Evolutionary conservation across 1,140 invertebrate genomes (phyloP), one percentile per base, ranked within the genome.

Genomic region (Trachymyrmex septentrionalis): DNA sequence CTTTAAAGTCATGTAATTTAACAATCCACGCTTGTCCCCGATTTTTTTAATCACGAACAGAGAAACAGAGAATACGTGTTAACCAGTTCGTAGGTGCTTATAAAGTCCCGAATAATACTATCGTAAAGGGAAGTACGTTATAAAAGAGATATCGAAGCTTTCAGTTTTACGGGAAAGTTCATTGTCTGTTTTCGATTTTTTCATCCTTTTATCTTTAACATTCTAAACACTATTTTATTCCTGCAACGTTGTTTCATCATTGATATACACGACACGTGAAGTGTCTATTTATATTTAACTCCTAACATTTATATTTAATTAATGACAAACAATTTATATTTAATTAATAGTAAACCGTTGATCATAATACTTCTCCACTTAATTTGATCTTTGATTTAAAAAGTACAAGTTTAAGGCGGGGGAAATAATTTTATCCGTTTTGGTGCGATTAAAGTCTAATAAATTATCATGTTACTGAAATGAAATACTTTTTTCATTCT

Each of bases 221-320:
- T n/a, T 6, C 12, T 21, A 64, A 50, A 21, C 14, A 12, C 16
- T 10, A 50, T 77, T 77, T 85, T 34, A 75, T 59, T 53, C 21
- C 63, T 48, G 24, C 24, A 34, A 84, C 12, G 44, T 27, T 30
- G 16, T 27, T 21, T n/a, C 48, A 59, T 10, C 44, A 19, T 38
- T 66, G 72, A 38, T 64, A 38, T 64, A 66, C 72, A 66, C 59
- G 48, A 77, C 48, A 77, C 19, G n/a, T n/a, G 57, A 55, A 27
- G 50, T 61, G 16, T n/a, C 21, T 34, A 12, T 21, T 88, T 61
- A 88, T 88, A 86, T 86, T 88, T 86, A 86, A 88, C 86, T 88
- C 85, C 34, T n/a, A n/a, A n/a, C n/a, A 38, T 38, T 38, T 38
- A 38, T 9, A 38, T 38, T 38, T 38, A 38, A 38, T 38, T 38